Evolutionary conservation across 2,113 vertebrate genomes (phyloP).

Genomic region (Dicrurus megarhynchus): DNA sequence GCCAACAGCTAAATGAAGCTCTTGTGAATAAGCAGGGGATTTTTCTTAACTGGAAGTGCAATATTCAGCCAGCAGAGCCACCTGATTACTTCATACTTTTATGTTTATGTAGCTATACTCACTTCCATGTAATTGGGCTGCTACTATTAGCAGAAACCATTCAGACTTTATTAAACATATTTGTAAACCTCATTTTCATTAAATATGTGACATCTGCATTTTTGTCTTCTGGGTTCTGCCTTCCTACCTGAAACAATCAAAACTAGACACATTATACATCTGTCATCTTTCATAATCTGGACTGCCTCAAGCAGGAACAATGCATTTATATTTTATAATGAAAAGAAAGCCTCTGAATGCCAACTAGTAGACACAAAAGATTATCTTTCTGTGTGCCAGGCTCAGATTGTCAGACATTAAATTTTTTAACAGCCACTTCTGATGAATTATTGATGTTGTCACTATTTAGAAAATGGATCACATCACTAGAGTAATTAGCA

Average conservation of each 20-base stretch:
- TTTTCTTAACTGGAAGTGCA: background rate
- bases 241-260: slow-evolving; percentile 66
- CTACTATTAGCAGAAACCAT: slow-evolving; percentile 49
- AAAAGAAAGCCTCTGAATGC: slow-evolving; percentile 71
- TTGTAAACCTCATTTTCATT: slow-evolving; percentile 67
- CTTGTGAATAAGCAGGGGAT: background rate
- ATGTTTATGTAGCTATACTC: slow-evolving; percentile 8
- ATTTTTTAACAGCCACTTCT: slow-evolving; percentile 74
- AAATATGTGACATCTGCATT: slow-evolving; percentile 58
- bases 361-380: slow-evolving; percentile 68
- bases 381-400: slow-evolving; percentile 64
- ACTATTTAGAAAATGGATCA: slow-evolving; percentile 76
- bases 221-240: slow-evolving; percentile 47
- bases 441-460: slow-evolving; percentile 77
- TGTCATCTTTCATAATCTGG: slow-evolving; percentile 72
- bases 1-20: slow-evolving; percentile 7
- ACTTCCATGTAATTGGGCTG: slow-evolving; percentile 15
- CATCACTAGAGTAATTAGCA: slow-evolving; percentile 76
- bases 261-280: slow-evolving; percentile 62
- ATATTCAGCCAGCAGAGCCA: background rate
- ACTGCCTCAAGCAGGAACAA: slow-evolving; percentile 54
- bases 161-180: slow-evolving; percentile 59
- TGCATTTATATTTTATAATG: slow-evolving; percentile 73
- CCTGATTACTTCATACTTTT: slow-evolving; percentile 2
- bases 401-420: slow-evolving; percentile 66